Conservation (phyloP, 2,113 vertebrate genomes). For the Nothobranchius kuhntae region DNA sequence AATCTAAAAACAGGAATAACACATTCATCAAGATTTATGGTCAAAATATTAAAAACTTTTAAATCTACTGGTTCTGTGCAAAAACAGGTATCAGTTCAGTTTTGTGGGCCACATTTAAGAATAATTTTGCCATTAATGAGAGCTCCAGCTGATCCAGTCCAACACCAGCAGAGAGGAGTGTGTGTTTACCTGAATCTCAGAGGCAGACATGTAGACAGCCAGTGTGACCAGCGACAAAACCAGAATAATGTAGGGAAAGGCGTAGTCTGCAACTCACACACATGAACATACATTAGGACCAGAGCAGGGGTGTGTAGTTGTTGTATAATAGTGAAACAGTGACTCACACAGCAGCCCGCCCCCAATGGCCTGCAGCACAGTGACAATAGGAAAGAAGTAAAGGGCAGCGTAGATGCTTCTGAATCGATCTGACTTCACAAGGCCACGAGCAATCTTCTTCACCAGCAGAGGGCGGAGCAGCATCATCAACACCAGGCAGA, state of each 20-base stretch:
- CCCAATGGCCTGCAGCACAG: slow-evolving; percentile 93
- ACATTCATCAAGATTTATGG: too few species aligned
- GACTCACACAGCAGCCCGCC: slow-evolving; percentile 95
- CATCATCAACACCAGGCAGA: slow-evolving; percentile 97
- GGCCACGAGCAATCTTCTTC: slow-evolving; percentile 95
- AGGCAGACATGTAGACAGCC: slow-evolving; percentile 97
- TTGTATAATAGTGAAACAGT: not conserved
- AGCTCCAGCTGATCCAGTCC: not conserved
- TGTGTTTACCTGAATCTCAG: slow-evolving; percentile 91
- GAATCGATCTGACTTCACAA: slow-evolving; percentile 94
- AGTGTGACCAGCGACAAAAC: slow-evolving; percentile 93
- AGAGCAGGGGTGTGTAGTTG: not conserved
- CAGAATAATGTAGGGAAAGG: slow-evolving; percentile 95
- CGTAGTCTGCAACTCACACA: slow-evolving; percentile 85
- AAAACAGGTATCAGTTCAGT: not conserved
- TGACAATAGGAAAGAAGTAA: slow-evolving; percentile 97
- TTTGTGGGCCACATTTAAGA: not conserved
- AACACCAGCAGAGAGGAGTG: not conserved
- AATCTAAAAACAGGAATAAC: too few species aligned
- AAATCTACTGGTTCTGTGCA: too few species aligned
- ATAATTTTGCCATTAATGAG: too few species aligned
- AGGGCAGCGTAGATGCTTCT: slow-evolving; percentile 97
- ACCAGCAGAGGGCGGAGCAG: slow-evolving; percentile 93
- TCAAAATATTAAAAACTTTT: too few species aligned
- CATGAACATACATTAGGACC: not conserved